Evolutionary conservation across 2,888 invertebrate species (phyloP), one percentile per base, ranked within the genome.

Genomic region (Atethmia centrago): DNA sequence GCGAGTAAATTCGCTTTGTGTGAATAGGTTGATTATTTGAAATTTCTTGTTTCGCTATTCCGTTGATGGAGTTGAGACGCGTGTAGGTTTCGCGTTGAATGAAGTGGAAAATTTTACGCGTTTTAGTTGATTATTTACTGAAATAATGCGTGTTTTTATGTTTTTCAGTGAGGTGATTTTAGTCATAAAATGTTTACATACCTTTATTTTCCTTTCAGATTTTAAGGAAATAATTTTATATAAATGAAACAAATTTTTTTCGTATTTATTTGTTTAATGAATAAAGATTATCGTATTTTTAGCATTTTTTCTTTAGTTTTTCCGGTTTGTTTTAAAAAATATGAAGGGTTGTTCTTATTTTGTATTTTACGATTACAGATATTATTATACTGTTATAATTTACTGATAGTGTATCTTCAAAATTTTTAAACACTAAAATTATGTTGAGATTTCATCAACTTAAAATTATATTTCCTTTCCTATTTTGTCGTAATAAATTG

Each of bases 21-120:
- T 91, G 92, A 93, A 94, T 93, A 92, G 94, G 92, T 94, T 95
- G 94, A 95, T 95, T 95, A 95, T 95, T 95, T 93, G 92, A 92
- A 94, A 94, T 94, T 93, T 93, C 92, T 93, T 92, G 93, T 93
- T 91, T 93, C 90, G 87, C 85, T 85, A 77, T 74, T 76, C 77
- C 78, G 88, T 87, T 89, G 85, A 84, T 84, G 80, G 87, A 88
- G 90, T 88, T 82, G 84, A 85, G 87, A 86, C 64, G 79, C 55
- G 77, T 71, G 77, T 25, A 64, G 67, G 71, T 85, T 86, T 81
- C 67, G 80, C 65, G 65, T 67, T 69, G 72, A 86, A 81, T 88
- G 85, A 87, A 87, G 75, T 87, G 75, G 76, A 79, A 85, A 85
- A 85, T 86, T 84, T 79, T 63, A 84, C 76, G 78, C 71, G 77